A percentile compares a stretch with the other conserved stretches of the same genome.
phyloP scores from a whole-genome alignment of 2,797 vertebrate species.

The Phaenicophaeus curvirostris region DNA sequence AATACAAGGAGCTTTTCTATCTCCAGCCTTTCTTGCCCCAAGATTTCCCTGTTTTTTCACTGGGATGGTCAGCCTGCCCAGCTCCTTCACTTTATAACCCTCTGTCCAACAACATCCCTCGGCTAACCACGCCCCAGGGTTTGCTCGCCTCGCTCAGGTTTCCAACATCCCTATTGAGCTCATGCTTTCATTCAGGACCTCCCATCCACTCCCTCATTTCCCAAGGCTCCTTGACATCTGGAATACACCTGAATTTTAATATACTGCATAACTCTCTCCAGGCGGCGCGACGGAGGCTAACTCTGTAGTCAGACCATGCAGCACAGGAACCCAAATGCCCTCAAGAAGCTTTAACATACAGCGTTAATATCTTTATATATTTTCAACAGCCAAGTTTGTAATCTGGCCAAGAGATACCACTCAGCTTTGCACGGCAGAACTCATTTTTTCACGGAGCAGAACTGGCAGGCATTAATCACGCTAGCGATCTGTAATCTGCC shows the following conservation, averaged over 20 bases:
- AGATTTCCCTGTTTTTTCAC: not conserved
- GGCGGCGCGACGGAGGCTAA: not conserved
- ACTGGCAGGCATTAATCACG: not conserved
- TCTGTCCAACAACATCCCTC: not conserved
- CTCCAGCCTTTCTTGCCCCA: not conserved
- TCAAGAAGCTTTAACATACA: not conserved
- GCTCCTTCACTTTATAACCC: not conserved
- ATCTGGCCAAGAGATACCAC: not conserved
- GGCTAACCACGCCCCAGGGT: not conserved
- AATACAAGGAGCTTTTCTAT: accelerated
- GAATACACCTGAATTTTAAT: not conserved
- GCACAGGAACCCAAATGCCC: not conserved
- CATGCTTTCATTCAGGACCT: not conserved
- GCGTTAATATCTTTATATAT: not conserved
- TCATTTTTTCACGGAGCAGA: not conserved
- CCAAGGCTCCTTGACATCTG: not conserved
- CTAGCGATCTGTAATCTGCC: not conserved
- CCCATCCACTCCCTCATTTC: not conserved
- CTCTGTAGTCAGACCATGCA: not conserved
- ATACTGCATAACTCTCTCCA: not conserved
- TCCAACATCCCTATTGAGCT: not conserved
- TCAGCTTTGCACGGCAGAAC: not conserved
- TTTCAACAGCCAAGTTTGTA: not conserved
- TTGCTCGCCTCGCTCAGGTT: not conserved
- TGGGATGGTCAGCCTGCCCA: not conserved